Percentiles rank a stretch among this genome's conserved stretches.
phyloP scores from a whole-genome alignment of 1,140 invertebrate genomes.

The Capitella teleta region DNA sequence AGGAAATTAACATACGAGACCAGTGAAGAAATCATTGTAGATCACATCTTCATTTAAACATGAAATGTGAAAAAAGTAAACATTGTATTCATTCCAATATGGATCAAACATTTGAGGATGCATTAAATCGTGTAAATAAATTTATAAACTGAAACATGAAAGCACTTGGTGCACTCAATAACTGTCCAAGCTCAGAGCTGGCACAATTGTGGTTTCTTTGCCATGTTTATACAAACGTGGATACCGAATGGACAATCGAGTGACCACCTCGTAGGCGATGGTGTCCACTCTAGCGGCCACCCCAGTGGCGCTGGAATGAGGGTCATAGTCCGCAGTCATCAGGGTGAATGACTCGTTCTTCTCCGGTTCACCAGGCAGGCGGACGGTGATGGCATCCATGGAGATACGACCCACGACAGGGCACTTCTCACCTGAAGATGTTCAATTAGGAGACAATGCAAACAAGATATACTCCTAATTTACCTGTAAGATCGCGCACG shows the following conservation, averaged over 20 bases:
- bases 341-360: slow-evolving; percentile 15
- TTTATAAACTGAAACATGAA: too few relatives aligned
- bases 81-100: too few relatives aligned
- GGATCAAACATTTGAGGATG: too few relatives aligned
- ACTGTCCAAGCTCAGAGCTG: background rate
- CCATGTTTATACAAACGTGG: slow-evolving; percentile 15
- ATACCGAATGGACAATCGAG: slow-evolving; percentile 15
- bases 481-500: slow-evolving; percentile 15
- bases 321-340: slow-evolving; percentile 16
- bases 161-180: background rate
- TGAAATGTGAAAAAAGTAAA: too few relatives aligned
- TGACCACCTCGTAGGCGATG: slow-evolving; percentile 19
- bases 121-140: too few relatives aligned
- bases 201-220: background rate
- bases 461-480: too few relatives aligned
- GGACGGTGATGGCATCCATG: slow-evolving; percentile 23
- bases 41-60: too few relatives aligned
- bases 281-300: slow-evolving; percentile 15
- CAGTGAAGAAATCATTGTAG: too few relatives aligned
- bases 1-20: too few relatives aligned
- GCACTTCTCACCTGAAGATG: slow-evolving; percentile 14
- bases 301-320: slow-evolving; percentile 12
- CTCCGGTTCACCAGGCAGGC: slow-evolving; percentile 3
- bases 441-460: background rate
- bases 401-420: slow-evolving; percentile 20